Conservation (phyloP, 2,888 invertebrate genomes). For the Eurytoma californica region DNA sequence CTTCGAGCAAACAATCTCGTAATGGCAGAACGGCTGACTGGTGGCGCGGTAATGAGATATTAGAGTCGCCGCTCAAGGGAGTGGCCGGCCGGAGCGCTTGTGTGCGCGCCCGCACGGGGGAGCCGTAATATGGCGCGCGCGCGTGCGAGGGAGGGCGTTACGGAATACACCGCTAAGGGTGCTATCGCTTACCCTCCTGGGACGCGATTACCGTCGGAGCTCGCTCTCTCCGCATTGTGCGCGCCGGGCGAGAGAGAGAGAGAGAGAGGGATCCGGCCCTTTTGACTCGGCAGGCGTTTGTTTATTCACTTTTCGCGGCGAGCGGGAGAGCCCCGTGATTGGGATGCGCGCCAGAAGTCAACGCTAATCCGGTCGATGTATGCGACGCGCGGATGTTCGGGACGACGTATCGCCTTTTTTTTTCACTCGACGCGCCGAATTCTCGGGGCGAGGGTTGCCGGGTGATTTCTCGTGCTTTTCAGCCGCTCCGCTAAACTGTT, state of each 20-base stretch:
- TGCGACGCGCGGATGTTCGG: not conserved
- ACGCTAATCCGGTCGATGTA: slow-evolving; percentile 29
- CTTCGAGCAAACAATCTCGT: slow-evolving; percentile 74
- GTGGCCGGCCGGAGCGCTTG: slow-evolving; percentile 62
- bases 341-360: not conserved
- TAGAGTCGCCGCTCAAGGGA: slow-evolving; percentile 72
- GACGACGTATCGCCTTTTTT: slow-evolving; percentile 1
- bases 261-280: not conserved
- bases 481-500: slow-evolving; percentile 37
- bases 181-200: slow-evolving; percentile 73
- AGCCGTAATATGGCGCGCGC: slow-evolving; percentile 20
- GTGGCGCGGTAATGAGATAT: slow-evolving; percentile 74
- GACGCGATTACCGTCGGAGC: slow-evolving; percentile 69
- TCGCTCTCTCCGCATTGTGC: not conserved
- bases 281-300: slow-evolving; percentile 28
- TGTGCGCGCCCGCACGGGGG: not conserved
- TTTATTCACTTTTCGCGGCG: slow-evolving; percentile 54
- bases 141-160: slow-evolving; percentile 66
- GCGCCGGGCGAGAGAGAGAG: not conserved
- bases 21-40: slow-evolving; percentile 73
- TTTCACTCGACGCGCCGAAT: slow-evolving; percentile 5
- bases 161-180: slow-evolving; percentile 67
- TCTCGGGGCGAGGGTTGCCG: not conserved
- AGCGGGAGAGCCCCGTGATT: slow-evolving; percentile 1
- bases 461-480: not conserved